Conservation (phyloP, 53 echinoderm and acorn worm genomes). For the Pentamera pediparva region DNA sequence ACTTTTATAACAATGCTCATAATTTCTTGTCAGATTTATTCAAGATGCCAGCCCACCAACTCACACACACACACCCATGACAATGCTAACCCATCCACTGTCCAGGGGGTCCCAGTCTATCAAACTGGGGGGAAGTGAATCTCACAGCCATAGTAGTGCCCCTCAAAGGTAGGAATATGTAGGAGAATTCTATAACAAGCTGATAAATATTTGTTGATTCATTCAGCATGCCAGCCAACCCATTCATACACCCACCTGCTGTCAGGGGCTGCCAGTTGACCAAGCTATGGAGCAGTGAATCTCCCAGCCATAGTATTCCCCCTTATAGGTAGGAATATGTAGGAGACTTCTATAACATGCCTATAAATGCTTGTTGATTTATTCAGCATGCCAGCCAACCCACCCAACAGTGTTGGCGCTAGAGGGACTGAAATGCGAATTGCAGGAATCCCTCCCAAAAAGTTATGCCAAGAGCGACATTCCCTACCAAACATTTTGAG, state of each 20-base stretch:
- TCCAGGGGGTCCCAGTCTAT: neutral
- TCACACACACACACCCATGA: too few species aligned
- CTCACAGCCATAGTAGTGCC: conserved; percentile 18
- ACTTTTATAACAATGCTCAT: neutral
- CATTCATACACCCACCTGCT: too few species aligned
- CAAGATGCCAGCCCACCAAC: neutral
- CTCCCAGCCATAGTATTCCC: conserved; percentile 13
- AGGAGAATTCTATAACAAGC: too few species aligned
- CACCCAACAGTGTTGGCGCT: too few species aligned
- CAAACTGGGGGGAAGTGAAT: neutral
- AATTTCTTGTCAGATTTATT: neutral
- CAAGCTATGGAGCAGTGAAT: conserved; percentile 54
- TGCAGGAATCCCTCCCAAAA: too few species aligned
- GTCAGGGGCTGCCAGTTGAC: conserved; percentile 86
- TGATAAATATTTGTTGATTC: too few species aligned
- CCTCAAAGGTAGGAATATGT: conserved; percentile 31
- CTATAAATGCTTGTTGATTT: neutral
- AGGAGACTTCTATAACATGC: neutral
- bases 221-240: conserved; percentile 83
- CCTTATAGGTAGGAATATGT: conserved; percentile 15
- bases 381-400: neutral
- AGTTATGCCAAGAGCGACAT: too few species aligned
- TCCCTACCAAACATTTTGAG: too few species aligned
- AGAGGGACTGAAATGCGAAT: too few species aligned
- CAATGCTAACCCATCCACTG: conserved; percentile 83